Percentiles rank a stretch among this genome's conserved stretches.
Evolutionary conservation across 2,797 vertebrate genomes (phyloP).

Genomic region (Urocyon cinereoargenteus): DNA sequence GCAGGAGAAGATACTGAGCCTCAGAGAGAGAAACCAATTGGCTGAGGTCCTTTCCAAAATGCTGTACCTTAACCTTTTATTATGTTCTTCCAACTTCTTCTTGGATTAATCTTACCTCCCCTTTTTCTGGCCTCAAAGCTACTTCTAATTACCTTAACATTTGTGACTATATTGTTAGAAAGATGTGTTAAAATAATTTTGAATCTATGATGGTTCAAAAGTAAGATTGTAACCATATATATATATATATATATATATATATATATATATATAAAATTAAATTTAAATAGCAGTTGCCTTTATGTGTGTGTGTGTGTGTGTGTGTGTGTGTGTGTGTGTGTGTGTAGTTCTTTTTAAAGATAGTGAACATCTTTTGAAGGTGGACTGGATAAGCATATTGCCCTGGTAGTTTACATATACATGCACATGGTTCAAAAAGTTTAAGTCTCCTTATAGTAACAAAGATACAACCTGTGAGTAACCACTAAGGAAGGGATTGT

Average conservation of each 20-base stretch:
- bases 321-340: no score
- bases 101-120: neutral
- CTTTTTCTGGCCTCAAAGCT: neutral
- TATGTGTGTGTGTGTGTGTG: no score
- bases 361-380: neutral
- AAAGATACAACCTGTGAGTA: neutral
- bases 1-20: neutral
- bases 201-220: slow-evolving; percentile 9
- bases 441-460: neutral
- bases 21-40: neutral
- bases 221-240: neutral
- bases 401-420: neutral
- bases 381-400: neutral
- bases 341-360: neutral
- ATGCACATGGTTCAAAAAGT: neutral
- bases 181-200: slow-evolving; percentile 8
- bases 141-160: neutral
- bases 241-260: neutral
- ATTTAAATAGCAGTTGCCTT: no score
- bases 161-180: neutral
- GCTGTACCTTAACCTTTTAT: neutral
- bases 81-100: neutral
- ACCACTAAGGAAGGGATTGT: neutral
- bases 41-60: neutral
- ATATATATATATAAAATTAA: no score